Base-by-base conservation (phyloP, 2,888 invertebrate genomes). In the Dicranocentrus wangi region DNA sequence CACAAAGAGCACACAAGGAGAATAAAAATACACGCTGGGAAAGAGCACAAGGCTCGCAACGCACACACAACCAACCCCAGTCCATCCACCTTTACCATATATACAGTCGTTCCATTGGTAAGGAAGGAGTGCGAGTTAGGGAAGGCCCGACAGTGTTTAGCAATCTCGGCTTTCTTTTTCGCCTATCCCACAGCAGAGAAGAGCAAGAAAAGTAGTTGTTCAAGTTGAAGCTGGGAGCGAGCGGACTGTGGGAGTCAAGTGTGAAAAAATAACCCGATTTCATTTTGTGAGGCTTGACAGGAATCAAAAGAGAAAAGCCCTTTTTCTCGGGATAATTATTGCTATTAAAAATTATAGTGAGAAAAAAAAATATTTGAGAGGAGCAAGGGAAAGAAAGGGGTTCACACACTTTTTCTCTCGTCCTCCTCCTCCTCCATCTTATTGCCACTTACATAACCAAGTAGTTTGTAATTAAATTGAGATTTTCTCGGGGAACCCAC, bases 241-340 rank as follows among this genome's bases (percentile, higher is more conserved):
- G n/a, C n/a, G n/a, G n/a, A n/a, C n/a, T n/a, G n/a, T n/a, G n/a
- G n/a, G 47, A 39, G 42, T 1, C 27, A 69, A 43, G 69, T 43
- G 77, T 69, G 77, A 61, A 69, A 51, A 53, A 69, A 60, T n/a
- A n/a, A n/a, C n/a, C n/a, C n/a, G n/a, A 42, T 63, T 77, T 66
- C 77, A 77, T 77, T n/a, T n/a, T 77, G 58, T 77, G 47, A 23
- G 69, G 51, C 63, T 53, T 77, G 77, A 77, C 77, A 77, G 53
- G 51, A 51, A 13, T 10, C 27, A 19, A 43, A 27, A 61, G 61
- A 39, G 61, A 68, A n/a, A 58, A 68, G 69, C 60, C 47, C 27
- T 61, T 76, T 68, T 68, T 51, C n/a, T n/a, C n/a, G n/a, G 68
- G 61, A 77, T 77, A 77, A 77, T 77, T 77, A 69, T 68, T 69